phyloP scores from a whole-genome alignment of 2,113 vertebrate genomes.

The Nerophis ophidion region DNA sequence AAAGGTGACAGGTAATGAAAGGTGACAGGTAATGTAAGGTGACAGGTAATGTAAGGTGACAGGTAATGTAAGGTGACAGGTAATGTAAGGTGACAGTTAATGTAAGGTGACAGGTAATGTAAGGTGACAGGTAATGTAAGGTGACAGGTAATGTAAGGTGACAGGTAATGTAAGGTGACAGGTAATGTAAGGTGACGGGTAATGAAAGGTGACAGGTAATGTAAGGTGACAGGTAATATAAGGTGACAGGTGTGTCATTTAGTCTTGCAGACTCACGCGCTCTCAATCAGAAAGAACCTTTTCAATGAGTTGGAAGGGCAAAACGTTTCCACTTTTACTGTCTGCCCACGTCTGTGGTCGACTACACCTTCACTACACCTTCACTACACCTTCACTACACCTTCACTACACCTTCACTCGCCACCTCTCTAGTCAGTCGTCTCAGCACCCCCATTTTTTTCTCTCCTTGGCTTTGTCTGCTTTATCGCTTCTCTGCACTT shows the following conservation, averaged over 20 bases:
- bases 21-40: no score
- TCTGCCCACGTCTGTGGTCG: not conserved
- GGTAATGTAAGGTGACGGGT: no score
- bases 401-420: not conserved
- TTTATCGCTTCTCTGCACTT: conserved; percentile 59
- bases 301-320: conserved; percentile 12
- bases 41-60: no score
- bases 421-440: conserved; percentile 46
- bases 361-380: not conserved
- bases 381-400: no score
- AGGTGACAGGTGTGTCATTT: not conserved
- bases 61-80: no score
- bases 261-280: not conserved
- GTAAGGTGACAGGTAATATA: no score
- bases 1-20: no score
- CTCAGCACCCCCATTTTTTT: conserved; percentile 49
- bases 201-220: not conserved
- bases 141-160: no score
- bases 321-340: conserved; percentile 11
- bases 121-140: no score
- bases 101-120: no score
- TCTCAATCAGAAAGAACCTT: not conserved
- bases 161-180: no score
- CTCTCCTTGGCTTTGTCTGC: conserved; percentile 1
- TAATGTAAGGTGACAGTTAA: no score